phyloP scores from a whole-genome alignment of 2,113 vertebrate genomes.

The Plectropomus leopardus region DNA sequence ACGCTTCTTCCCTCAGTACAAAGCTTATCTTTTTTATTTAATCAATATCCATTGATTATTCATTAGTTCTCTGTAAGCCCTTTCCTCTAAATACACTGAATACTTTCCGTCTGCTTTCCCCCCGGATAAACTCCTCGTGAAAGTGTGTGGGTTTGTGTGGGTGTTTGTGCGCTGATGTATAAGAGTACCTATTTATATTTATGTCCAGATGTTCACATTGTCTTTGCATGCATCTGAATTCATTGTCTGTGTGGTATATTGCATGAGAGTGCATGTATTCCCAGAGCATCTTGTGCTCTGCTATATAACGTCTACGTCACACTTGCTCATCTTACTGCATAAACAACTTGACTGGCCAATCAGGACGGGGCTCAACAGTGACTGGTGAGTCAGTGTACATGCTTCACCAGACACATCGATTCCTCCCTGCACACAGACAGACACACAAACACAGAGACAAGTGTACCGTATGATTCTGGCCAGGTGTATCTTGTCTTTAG shows the following conservation, averaged over 20 bases:
- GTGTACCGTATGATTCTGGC: slow-evolving; percentile 90
- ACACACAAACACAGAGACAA: slow-evolving; percentile 39
- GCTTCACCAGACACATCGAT: slow-evolving; percentile 62
- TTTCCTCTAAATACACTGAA: slow-evolving; percentile 64
- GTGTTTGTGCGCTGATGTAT: neutral
- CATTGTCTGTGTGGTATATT: neutral
- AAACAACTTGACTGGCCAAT: slow-evolving; percentile 49
- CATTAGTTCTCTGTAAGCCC: slow-evolving; percentile 68
- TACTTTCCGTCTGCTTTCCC: slow-evolving; percentile 34
- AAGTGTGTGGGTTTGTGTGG: slow-evolving; percentile 7
- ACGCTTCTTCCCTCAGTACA: slow-evolving; percentile 19
- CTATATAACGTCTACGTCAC: slow-evolving; percentile 17
- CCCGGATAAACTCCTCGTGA: slow-evolving; percentile 24
- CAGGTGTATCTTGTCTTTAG: slow-evolving; percentile 96
- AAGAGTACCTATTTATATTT: slow-evolving; percentile 41
- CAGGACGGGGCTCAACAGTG: slow-evolving; percentile 14
- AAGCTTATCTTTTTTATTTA: slow-evolving; percentile 58
- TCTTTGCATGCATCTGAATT: slow-evolving; percentile 33
- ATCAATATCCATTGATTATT: slow-evolving; percentile 78
- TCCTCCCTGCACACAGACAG: slow-evolving; percentile 29
- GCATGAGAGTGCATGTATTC: slow-evolving; percentile 29
- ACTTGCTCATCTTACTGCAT: slow-evolving; percentile 18
- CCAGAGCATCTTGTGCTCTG: slow-evolving; percentile 2
- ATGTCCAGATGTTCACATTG: slow-evolving; percentile 40
- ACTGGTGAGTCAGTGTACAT: slow-evolving; percentile 36